phyloP scores from a whole-genome alignment of 64 coral and sea anemone species.

The Dendrophyllia cribrosa region DNA sequence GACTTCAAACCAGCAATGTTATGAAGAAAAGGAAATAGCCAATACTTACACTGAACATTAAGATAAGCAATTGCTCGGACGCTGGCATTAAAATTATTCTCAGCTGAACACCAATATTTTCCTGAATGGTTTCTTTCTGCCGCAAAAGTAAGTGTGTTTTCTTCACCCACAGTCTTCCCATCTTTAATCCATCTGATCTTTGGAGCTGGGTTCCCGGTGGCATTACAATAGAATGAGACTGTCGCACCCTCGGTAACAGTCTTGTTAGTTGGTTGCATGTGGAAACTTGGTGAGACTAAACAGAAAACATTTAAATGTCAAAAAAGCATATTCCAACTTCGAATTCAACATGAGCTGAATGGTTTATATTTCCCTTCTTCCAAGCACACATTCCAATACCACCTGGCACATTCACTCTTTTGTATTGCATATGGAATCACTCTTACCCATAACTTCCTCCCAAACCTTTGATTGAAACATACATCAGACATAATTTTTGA shows the following conservation, averaged over 20 bases:
- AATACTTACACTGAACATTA: slow-evolving; percentile 15
- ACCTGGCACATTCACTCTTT: no score
- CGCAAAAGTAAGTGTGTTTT: background rate
- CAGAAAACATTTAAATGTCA: no score
- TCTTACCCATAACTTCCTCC: no score
- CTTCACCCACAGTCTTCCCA: slow-evolving; percentile 3
- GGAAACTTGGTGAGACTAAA: background rate
- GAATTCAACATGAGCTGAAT: no score
- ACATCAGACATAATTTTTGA: no score
- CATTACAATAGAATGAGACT: background rate
- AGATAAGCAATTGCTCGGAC: background rate
- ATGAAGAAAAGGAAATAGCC: no score
- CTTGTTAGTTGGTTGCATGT: background rate
- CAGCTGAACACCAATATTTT: slow-evolving; percentile 8
- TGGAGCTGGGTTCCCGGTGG: background rate
- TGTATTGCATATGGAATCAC: no score
- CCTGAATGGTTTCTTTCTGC: background rate
- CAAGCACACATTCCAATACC: no score
- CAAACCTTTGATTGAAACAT: no score
- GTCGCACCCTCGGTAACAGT: background rate
- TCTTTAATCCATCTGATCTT: background rate
- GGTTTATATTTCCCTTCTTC: no score
- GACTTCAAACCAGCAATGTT: no score
- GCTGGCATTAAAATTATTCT: background rate
- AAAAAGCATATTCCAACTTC: no score